Evolutionary conservation across 2,797 vertebrate species (phyloP).

Genomic region (Ispidina lecontei): DNA sequence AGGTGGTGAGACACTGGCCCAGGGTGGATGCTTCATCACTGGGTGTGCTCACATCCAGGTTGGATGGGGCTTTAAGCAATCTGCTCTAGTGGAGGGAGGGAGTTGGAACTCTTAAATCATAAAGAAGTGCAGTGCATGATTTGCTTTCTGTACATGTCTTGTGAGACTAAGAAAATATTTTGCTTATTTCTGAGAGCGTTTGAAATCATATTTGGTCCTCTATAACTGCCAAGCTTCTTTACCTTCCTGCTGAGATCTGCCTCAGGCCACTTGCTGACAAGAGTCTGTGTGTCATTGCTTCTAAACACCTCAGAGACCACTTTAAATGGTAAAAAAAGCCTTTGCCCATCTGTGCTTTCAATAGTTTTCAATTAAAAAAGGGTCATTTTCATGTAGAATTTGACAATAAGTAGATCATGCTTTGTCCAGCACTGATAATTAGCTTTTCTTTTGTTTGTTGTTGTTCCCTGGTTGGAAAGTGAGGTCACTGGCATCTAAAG

Average conservation of each 20-base stretch:
- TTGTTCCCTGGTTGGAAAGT: neutral
- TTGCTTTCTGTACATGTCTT: neutral
- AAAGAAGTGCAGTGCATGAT: neutral
- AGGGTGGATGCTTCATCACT: no score
- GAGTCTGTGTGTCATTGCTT: conserved; percentile 1
- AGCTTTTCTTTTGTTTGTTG: neutral
- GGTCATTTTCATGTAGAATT: neutral
- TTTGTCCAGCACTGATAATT: neutral
- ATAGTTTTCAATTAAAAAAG: neutral
- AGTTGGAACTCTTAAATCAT: neutral
- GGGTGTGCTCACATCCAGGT: no score
- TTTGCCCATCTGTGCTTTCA: neutral
- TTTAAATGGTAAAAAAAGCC: conserved; percentile 7
- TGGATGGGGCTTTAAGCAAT: no score
- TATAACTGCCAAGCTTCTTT: conserved; percentile 8
- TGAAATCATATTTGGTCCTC: neutral
- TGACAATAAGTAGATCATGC: accelerated
- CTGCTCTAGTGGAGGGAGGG: no score
- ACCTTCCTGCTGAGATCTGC: conserved; percentile 13
- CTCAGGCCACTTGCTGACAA: conserved; percentile 47
- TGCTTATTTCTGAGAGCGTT: neutral
- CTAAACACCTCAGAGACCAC: conserved; percentile 13
- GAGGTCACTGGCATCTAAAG: neutral
- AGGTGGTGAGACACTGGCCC: no score
- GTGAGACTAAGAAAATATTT: neutral